These are phyloP conservation scores for Sinhomidia bicolor DNA, from an alignment of 2,888 invertebrate species.

Conservation along the genomic window DNA sequence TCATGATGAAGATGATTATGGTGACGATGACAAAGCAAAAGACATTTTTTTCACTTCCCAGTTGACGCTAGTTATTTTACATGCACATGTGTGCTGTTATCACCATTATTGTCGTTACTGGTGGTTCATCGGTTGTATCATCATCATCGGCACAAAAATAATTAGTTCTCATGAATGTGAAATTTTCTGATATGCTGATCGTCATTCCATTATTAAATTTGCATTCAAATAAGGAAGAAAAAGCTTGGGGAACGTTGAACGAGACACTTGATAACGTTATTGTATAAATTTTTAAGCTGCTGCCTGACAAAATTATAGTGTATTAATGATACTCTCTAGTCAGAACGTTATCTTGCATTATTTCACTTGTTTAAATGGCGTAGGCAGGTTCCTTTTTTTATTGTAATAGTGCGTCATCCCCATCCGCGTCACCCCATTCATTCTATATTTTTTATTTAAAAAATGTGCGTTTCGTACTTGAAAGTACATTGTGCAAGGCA, in stretches of 20 bases:
- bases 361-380: not conserved
- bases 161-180: constrained; percentile 52
- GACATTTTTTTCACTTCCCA: constrained; percentile 56
- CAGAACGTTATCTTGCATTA: not conserved
- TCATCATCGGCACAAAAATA: not conserved
- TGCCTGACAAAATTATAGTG: not conserved
- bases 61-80: not conserved
- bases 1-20: constrained; percentile 10
- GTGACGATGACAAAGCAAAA: constrained; percentile 58
- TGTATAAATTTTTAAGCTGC: no score
- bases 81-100: not conserved
- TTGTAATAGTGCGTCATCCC: constrained; percentile 9
- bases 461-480: constrained; percentile 61
- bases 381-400: not conserved
- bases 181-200: not conserved
- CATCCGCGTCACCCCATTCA: constrained; percentile 33
- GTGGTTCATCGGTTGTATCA: not conserved
- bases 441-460: constrained; percentile 11
- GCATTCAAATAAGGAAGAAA: constrained; percentile 45
- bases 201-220: constrained; percentile 48
- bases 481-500: constrained; percentile 61
- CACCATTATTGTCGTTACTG: constrained; percentile 23
- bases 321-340: no score
- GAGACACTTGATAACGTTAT: constrained; percentile 1
- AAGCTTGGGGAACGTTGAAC: constrained; percentile 13